Evolutionary conservation across 2,797 vertebrate genomes (phyloP).

Genomic region (Momotus momota): DNA sequence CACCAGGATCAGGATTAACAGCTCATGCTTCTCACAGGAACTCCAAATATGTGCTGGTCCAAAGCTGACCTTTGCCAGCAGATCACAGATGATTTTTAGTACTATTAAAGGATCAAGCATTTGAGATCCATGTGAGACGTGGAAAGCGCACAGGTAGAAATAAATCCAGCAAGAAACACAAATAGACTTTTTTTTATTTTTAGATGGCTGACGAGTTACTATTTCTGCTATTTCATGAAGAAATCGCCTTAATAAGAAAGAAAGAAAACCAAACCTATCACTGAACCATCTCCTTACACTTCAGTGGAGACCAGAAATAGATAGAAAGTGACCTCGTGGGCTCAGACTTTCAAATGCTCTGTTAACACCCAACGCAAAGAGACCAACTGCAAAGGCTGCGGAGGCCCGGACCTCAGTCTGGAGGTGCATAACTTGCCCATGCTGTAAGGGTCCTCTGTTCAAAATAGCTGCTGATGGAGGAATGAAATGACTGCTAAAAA

Average conservation of each 20-base stretch:
- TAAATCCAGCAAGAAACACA: constrained; percentile 48
- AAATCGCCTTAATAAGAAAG: constrained; percentile 50
- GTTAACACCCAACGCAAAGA: background rate
- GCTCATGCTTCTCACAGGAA: background rate
- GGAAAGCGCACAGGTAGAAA: constrained; percentile 34
- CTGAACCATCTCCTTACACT: constrained; percentile 30
- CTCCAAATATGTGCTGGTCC: background rate
- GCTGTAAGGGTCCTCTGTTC: constrained; percentile 58
- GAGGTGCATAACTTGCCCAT: constrained; percentile 23
- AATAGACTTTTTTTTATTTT: constrained; percentile 49
- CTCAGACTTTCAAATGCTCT: constrained; percentile 31
- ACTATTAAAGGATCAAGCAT: constrained; percentile 12
- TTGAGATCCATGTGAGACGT: background rate
- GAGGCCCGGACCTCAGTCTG: background rate
- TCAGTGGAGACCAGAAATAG: constrained; percentile 46
- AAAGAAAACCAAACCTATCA: constrained; percentile 38
- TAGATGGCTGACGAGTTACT: constrained; percentile 24
- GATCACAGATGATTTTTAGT: background rate
- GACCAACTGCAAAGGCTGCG: background rate
- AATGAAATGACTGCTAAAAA: constrained; percentile 71
- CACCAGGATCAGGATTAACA: background rate
- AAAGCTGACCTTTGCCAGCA: background rate
- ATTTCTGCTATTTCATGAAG: constrained; percentile 64
- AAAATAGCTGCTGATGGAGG: constrained; percentile 63
- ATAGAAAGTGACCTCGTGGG: constrained; percentile 2